These are phyloP conservation scores for Crenuchus spilurus DNA, from an alignment of 2,797 vertebrate species.

Conservation along the genomic window DNA sequence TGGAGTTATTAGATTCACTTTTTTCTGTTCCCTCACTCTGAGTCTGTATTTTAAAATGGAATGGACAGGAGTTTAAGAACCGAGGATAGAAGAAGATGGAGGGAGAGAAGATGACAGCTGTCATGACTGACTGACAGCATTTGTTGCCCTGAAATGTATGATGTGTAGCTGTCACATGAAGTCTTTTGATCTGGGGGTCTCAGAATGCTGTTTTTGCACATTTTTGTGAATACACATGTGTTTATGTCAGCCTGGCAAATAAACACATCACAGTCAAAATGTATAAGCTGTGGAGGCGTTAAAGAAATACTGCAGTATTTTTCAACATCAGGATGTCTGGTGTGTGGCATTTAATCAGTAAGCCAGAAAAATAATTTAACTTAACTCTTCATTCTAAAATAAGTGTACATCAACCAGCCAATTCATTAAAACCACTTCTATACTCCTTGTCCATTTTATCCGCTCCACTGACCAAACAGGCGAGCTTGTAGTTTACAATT, in stretches of 20 bases:
- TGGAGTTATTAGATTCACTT: constrained; percentile 28
- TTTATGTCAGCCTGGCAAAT: neutral
- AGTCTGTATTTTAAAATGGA: constrained; percentile 21
- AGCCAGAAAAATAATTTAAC: no score
- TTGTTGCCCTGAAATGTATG: neutral
- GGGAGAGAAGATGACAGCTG: constrained; percentile 25
- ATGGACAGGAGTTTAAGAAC: constrained; percentile 18
- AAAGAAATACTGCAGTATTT: neutral
- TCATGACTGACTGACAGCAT: constrained; percentile 22
- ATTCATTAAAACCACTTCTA: no score
- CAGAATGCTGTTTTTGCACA: neutral
- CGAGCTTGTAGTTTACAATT: no score
- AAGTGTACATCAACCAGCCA: no score
- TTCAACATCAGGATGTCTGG: neutral
- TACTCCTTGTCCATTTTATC: no score
- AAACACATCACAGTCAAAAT: neutral
- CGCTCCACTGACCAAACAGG: no score
- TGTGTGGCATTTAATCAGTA: neutral
- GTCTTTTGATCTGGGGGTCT: constrained; percentile 27
- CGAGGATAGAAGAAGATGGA: neutral
- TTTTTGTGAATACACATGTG: neutral
- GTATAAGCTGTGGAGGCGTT: neutral
- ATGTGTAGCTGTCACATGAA: constrained; percentile 12
- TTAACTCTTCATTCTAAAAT: no score
- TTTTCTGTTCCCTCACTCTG: constrained; percentile 23